phyloP scores from a whole-genome alignment of 1,140 invertebrate genomes.

The Mycetomoellerius zeteki region DNA sequence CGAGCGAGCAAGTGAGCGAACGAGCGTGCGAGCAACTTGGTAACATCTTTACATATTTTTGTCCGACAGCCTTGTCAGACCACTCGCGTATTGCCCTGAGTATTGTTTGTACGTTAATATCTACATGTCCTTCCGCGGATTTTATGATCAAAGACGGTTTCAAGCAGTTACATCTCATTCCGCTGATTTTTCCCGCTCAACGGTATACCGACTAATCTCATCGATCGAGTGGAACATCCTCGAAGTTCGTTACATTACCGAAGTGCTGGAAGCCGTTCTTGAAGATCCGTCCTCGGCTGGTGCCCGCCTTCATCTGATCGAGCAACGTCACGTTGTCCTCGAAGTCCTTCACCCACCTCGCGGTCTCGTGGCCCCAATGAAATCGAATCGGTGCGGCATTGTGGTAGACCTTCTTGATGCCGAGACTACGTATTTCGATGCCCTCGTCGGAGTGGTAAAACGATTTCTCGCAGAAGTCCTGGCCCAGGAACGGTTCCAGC shows the following conservation, averaged over 20 bases:
- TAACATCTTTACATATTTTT: constrained; percentile 31
- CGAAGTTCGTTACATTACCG: constrained; percentile 75
- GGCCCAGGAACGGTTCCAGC: constrained; percentile 83
- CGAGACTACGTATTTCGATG: constrained; percentile 79
- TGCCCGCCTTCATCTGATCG: constrained; percentile 79
- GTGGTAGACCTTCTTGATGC: constrained; percentile 80
- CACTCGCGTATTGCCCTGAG: constrained; percentile 73
- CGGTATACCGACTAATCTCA: constrained; percentile 64
- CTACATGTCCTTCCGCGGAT: constrained; percentile 43
- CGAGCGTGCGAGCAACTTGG: constrained; percentile 39
- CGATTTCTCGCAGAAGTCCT: constrained; percentile 86
- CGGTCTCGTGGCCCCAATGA: constrained; percentile 82
- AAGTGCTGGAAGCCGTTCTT: constrained; percentile 82
- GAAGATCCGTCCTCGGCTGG: constrained; percentile 79
- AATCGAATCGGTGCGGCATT: constrained; percentile 79
- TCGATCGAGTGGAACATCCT: constrained; percentile 80
- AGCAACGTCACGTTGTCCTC: constrained; percentile 82
- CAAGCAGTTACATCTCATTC: constrained; percentile 13
- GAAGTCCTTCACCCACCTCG: constrained; percentile 81
- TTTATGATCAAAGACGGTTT: constrained; percentile 17
- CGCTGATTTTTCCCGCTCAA: constrained; percentile 2
- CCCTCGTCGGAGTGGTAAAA: constrained; percentile 87
- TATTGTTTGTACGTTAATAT: constrained; percentile 73
- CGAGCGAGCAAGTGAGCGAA: constrained; percentile 1
- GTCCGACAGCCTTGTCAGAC: constrained; percentile 27